phyloP scores from a whole-genome alignment of 2,888 invertebrate species.

The Saturnia pavonia region DNA sequence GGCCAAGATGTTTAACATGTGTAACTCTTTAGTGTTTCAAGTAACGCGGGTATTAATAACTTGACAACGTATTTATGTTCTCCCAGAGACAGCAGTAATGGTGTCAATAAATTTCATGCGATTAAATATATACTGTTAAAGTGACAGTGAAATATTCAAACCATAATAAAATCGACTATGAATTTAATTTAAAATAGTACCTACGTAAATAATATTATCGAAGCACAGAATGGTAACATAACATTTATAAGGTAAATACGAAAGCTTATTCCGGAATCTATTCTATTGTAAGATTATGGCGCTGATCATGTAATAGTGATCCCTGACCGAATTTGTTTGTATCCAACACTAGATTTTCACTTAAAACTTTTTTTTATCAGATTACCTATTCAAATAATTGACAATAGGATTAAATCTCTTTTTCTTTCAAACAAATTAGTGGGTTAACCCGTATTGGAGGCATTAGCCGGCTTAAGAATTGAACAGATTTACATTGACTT shows the following conservation, averaged over 20 bases:
- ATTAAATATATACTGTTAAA: constrained; percentile 50
- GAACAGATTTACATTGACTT: constrained; percentile 53
- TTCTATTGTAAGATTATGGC: neutral
- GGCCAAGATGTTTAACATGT: constrained; percentile 54
- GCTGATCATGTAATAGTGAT: neutral
- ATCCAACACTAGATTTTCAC: neutral
- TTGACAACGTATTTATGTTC: constrained; percentile 70
- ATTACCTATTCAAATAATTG: neutral
- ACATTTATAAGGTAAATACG: constrained; percentile 3
- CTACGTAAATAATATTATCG: constrained; percentile 6
- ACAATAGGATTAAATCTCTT: constrained; percentile 30
- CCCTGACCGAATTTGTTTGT: neutral
- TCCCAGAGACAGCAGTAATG: constrained; percentile 58
- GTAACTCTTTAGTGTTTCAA: constrained; percentile 52
- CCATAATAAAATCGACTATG: constrained; percentile 6
- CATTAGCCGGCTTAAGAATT: constrained; percentile 59
- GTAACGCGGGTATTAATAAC: constrained; percentile 63
- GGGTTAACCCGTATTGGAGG: constrained; percentile 46
- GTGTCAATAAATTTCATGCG: constrained; percentile 60
- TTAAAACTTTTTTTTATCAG: neutral
- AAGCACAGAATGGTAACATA: neutral
- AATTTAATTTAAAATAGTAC: constrained; percentile 3
- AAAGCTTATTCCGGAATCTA: constrained; percentile 4
- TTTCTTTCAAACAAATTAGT: constrained; percentile 37
- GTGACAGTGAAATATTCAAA: constrained; percentile 43